Evolutionary conservation across 2,797 vertebrate genomes (phyloP), one percentile per base, ranked within the genome.

Genomic region (Limosa lapponica): DNA sequence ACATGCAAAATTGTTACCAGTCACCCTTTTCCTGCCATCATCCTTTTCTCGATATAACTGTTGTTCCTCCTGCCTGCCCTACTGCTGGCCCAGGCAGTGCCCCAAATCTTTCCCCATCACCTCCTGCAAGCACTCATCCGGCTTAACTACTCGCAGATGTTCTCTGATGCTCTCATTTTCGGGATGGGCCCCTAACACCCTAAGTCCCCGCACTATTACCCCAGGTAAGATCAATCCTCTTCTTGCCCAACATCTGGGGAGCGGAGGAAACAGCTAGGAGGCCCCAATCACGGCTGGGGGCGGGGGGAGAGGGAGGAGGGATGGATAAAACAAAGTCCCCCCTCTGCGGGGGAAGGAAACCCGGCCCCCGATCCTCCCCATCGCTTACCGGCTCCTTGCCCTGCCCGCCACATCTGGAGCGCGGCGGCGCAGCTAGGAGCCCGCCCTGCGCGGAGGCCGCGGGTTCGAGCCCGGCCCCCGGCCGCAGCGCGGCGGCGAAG

Each of bases 391-490:
- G 87, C 67, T 78, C 36, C 13, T 59, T 4, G 92, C 51, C 52
- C 82, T 24, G 90, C 62, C 71, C 62, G 46, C 66, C 91, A 44
- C 91, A 81, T 51, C 86, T 65, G 90, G 90, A 36, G 55, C 36
- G 82, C 61, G 70, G 49, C 51, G 36, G 20, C 59, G 67, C 59
- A 59, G 65, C 71, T 20, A 20, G 16, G 58, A 22, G 39, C 73
- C 79, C 52, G 64, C 64, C 58, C 84, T 39, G n/a, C n/a, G 36
- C 46, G 11, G n/a, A 2, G 10, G 30, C 61, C 61, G 11, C 66
- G 64, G 69, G 82, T 85, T 79, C 82, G 85, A 81, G 89, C 30
- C 58, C 80, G 39, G 89, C 84, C 83, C 78, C 79, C 79, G 83
- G 12, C 70, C 4, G 43, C 16, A 2, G 55, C 14, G 16, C 54